Percentiles rank a stretch among this genome's conserved stretches.
Evolutionary conservation across 2,888 invertebrate genomes (phyloP).

Genomic region (Physocephala rufipes): DNA sequence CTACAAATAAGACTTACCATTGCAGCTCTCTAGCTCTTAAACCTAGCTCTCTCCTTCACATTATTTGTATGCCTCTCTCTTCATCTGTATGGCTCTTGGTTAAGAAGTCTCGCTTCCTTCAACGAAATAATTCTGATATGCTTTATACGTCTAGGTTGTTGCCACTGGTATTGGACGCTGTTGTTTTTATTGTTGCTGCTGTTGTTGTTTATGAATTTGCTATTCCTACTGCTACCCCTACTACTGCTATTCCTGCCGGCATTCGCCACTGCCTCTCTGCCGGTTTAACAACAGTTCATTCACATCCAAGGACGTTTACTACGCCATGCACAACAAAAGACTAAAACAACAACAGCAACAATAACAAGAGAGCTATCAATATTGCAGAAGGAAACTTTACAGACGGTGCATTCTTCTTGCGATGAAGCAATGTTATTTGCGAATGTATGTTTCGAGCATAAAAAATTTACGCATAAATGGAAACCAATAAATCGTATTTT

Average conservation of each 20-base stretch:
- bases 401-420: not conserved
- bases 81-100: not conserved
- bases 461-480: not conserved
- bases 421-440: not conserved
- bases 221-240: not conserved
- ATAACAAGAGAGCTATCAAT: constrained; percentile 21
- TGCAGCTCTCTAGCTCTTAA: too few relatives aligned
- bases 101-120: too few relatives aligned
- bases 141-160: too few relatives aligned
- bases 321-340: too few relatives aligned
- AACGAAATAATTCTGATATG: too few relatives aligned
- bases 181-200: not conserved
- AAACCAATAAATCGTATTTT: too few relatives aligned
- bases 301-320: constrained; percentile 53
- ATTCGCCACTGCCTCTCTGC: too few relatives aligned
- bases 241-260: not conserved
- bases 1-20: too few relatives aligned
- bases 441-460: not conserved
- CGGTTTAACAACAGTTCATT: constrained; percentile 44
- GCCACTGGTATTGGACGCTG: too few relatives aligned
- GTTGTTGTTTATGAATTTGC: too few relatives aligned
- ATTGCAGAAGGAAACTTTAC: constrained; percentile 21
- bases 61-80: too few relatives aligned
- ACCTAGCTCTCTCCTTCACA: too few relatives aligned
- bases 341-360: constrained; percentile 24